These are phyloP conservation scores for Coptodon bakossiorum DNA, from an alignment of 2,113 vertebrate genomes.

Conservation along the genomic window DNA sequence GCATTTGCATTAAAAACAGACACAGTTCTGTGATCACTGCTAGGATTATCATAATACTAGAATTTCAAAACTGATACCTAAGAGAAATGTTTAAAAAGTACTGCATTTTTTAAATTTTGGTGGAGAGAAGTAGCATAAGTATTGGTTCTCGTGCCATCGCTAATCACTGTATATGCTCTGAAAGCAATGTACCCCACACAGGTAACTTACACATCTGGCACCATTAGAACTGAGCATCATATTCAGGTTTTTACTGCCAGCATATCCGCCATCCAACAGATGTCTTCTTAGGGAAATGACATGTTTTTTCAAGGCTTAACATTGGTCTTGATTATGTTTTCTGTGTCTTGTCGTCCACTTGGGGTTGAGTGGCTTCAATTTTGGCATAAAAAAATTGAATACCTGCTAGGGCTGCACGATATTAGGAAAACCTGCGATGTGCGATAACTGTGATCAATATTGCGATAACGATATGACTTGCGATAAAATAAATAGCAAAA, in stretches of 20 bases:
- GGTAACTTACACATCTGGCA: not conserved
- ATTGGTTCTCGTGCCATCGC: not conserved
- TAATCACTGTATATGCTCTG: not conserved
- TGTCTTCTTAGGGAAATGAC: not conserved
- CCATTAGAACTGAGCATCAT: not conserved
- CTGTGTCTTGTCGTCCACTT: not conserved
- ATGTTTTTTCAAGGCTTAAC: not conserved
- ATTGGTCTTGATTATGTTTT: not conserved
- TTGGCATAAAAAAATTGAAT: not conserved
- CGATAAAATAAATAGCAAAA: too few species aligned
- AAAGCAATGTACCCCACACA: not conserved
- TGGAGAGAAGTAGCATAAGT: not conserved
- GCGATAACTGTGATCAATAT: too few species aligned
- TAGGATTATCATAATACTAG: not conserved
- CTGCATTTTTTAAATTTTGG: not conserved
- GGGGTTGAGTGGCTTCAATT: not conserved
- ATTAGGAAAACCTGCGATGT: too few species aligned
- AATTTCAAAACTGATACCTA: not conserved
- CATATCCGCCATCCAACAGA: not conserved
- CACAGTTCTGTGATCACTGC: not conserved
- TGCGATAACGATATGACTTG: too few species aligned
- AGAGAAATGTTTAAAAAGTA: not conserved
- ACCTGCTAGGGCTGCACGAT: too few species aligned
- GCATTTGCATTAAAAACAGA: not conserved
- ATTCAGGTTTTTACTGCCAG: not conserved